Conservation (phyloP, 2,888 invertebrate species). For the Dorcus hopei region DNA sequence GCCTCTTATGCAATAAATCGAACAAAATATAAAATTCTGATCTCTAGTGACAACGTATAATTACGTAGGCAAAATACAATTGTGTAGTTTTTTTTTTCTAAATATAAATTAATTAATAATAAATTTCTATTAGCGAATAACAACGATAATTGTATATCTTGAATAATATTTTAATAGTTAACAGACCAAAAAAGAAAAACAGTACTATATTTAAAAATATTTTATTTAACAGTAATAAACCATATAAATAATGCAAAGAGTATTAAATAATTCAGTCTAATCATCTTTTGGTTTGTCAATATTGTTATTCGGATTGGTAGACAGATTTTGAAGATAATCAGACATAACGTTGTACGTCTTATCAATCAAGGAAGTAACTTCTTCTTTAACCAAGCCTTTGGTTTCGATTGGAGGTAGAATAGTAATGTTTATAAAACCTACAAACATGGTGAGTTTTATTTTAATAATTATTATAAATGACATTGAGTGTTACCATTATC, state of each 20-base stretch:
- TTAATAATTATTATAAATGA: slow-evolving; percentile 1
- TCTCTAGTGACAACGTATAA: no score
- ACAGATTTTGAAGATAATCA: slow-evolving; percentile 55
- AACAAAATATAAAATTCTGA: no score
- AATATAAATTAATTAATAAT: no score
- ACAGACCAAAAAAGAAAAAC: neutral
- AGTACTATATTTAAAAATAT: slow-evolving; percentile 9
- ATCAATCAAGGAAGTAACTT: slow-evolving; percentile 64
- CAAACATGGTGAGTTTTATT: slow-evolving; percentile 18
- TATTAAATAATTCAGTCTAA: slow-evolving; percentile 24
- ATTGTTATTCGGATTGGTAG: slow-evolving; percentile 40
- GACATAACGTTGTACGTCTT: slow-evolving; percentile 66
- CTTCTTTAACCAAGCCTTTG: slow-evolving; percentile 58
- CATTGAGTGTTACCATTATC: slow-evolving; percentile 56
- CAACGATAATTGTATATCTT: no score
- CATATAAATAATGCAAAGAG: slow-evolving; percentile 16
- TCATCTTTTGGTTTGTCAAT: slow-evolving; percentile 23
- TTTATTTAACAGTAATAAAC: slow-evolving; percentile 18
- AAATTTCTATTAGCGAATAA: no score
- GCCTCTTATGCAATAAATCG: no score
- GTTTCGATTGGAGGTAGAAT: slow-evolving; percentile 73
- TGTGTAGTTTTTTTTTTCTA: no score
- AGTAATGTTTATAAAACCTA: slow-evolving; percentile 67
- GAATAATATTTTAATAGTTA: no score
- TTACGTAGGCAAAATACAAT: no score